Evolutionary conservation across 2,113 vertebrate genomes (phyloP).

Genomic region (Capreolus pygargus): DNA sequence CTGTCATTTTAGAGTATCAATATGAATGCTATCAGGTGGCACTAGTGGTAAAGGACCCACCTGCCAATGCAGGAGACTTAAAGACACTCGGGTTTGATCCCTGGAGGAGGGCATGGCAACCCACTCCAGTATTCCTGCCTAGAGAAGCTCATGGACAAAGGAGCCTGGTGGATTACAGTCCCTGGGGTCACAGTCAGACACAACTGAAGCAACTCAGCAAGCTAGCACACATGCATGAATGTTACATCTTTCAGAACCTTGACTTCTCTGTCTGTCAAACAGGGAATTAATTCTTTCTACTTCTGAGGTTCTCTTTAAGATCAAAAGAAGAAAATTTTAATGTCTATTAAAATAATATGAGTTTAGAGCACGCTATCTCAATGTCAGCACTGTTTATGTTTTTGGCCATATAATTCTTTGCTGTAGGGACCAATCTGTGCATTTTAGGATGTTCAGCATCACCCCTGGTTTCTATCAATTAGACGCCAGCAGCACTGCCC

Average conservation of each 20-base stretch:
- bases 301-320: neutral
- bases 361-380: neutral
- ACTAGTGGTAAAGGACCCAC: neutral
- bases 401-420: neutral
- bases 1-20: neutral
- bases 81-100: neutral
- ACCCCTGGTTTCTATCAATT: neutral
- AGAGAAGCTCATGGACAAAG: neutral
- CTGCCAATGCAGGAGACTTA: neutral
- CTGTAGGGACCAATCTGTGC: neutral
- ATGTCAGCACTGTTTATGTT: neutral
- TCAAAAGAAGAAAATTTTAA: conserved; percentile 27
- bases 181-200: neutral
- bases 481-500: neutral
- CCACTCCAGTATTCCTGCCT: neutral
- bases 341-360: neutral
- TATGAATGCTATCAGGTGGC: neutral
- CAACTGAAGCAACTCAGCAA: neutral
- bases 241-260: neutral
- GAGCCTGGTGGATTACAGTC: neutral
- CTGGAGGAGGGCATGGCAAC: neutral
- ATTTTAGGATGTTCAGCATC: neutral
- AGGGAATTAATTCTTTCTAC: neutral
- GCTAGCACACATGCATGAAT: neutral
- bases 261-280: neutral